Percentiles rank a stretch among this genome's conserved stretches.
Evolutionary conservation across 2,888 invertebrate genomes (phyloP).

Genomic region (Xylocampa areola): DNA sequence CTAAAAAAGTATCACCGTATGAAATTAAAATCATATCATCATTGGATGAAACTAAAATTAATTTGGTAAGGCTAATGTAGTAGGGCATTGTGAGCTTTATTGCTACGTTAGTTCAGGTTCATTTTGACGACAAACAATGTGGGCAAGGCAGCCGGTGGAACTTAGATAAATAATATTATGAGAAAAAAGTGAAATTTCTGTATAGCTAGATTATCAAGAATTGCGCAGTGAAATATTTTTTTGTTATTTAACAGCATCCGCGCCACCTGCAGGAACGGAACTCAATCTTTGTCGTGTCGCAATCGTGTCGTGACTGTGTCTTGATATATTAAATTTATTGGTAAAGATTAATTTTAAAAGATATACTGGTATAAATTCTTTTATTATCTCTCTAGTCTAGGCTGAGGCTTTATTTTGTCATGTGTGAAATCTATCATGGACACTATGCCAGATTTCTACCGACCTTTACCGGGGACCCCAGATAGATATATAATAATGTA

Average conservation of each 20-base stretch:
- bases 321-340: conserved; percentile 39
- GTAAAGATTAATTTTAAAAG: conserved; percentile 23
- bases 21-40: no score
- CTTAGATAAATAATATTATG: background rate
- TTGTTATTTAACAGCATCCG: conserved; percentile 32
- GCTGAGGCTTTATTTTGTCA: conserved; percentile 21
- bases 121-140: no score
- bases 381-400: conserved; percentile 38
- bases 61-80: no score
- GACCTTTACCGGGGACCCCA: no score
- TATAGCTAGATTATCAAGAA: conserved; percentile 2
- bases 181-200: background rate
- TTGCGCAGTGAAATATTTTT: conserved; percentile 1
- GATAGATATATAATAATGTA: conserved; percentile 20
- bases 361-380: conserved; percentile 29
- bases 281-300: conserved; percentile 33
- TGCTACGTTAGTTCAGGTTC: no score
- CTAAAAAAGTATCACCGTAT: no score
- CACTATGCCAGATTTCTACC: no score
- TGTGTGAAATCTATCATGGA: no score
- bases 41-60: no score
- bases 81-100: no score
- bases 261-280: conserved; percentile 25
- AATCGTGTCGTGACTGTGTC: conserved; percentile 36
- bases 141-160: no score